phyloP scores from a whole-genome alignment of 1,140 invertebrate species.

The Drosophila lacteicornis region DNA sequence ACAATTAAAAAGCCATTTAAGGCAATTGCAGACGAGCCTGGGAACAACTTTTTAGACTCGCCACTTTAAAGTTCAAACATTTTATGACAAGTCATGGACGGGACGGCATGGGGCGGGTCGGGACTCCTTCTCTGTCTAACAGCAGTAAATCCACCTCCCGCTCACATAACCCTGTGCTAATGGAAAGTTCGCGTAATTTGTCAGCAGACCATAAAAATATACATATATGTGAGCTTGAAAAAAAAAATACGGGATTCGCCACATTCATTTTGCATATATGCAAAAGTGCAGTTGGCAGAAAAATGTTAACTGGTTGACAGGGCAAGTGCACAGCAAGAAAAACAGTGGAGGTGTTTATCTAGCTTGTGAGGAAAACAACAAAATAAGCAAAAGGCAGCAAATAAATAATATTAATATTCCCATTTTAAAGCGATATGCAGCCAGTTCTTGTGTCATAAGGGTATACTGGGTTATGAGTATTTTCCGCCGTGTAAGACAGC shows the following conservation, averaged over 20 bases:
- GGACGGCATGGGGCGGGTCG: slow-evolving; percentile 21
- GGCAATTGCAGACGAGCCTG: slow-evolving; percentile 26
- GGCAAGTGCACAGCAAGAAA: slow-evolving; percentile 8
- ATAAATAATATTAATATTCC: background rate
- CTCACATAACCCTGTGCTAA: slow-evolving; percentile 45
- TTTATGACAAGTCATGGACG: slow-evolving; percentile 40
- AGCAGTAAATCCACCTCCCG: slow-evolving; percentile 7
- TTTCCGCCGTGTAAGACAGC: slow-evolving; percentile 16
- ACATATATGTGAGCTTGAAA: slow-evolving; percentile 27
- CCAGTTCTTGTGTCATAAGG: too few relatives aligned
- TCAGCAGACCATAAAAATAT: slow-evolving; percentile 79
- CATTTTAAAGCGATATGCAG: background rate
- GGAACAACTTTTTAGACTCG: slow-evolving; percentile 15
- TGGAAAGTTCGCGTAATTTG: slow-evolving; percentile 78
- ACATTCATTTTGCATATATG: slow-evolving; percentile 34
- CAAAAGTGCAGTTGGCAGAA: slow-evolving; percentile 66
- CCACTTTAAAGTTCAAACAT: slow-evolving; percentile 47
- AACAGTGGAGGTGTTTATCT: background rate
- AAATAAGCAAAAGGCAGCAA: too few relatives aligned
- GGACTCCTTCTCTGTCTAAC: slow-evolving; percentile 11
- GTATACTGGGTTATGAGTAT: background rate
- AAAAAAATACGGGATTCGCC: slow-evolving; percentile 30
- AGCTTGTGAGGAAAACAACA: too few relatives aligned
- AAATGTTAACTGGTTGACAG: slow-evolving; percentile 69
- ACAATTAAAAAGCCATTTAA: slow-evolving; percentile 61